phyloP scores from a whole-genome alignment of 1,140 invertebrate species.

The Heliconius hermathena region DNA sequence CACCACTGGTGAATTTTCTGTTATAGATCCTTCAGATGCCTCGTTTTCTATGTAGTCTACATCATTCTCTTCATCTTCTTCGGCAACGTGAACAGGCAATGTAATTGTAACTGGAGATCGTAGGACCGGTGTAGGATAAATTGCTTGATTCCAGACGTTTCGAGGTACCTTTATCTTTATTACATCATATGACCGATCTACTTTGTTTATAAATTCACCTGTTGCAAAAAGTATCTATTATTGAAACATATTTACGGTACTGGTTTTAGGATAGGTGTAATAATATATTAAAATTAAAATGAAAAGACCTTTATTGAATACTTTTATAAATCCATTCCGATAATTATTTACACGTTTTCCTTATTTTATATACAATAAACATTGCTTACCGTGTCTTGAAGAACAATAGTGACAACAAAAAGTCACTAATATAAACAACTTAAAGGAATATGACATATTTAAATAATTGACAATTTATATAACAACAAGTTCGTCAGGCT shows the following conservation, averaged over 20 bases:
- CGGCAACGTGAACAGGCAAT: constrained; percentile 61
- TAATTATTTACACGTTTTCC: neutral
- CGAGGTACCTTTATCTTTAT: constrained; percentile 64
- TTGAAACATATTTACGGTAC: neutral
- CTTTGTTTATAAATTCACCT: constrained; percentile 57
- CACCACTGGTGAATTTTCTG: constrained; percentile 38
- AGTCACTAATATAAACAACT: constrained; percentile 32
- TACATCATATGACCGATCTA: constrained; percentile 59
- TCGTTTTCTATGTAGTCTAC: constrained; percentile 46
- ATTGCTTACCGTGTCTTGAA: constrained; percentile 46
- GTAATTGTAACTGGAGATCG: constrained; percentile 68
- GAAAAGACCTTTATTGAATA: neutral
- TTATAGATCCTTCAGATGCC: constrained; percentile 34
- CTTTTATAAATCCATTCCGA: no score
- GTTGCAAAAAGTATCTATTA: neutral
- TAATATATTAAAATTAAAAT: neutral
- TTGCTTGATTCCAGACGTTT: constrained; percentile 62
- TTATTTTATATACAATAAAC: neutral
- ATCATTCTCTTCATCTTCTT: constrained; percentile 48
- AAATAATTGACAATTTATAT: constrained; percentile 35
- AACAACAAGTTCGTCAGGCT: constrained; percentile 60
- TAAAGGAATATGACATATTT: constrained; percentile 38
- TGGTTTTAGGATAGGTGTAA: neutral
- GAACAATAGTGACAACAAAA: constrained; percentile 25
- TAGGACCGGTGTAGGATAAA: constrained; percentile 62